These are phyloP conservation scores for Basileuterus tristriatus DNA, from an alignment of 2,797 vertebrate species.

Conservation along the genomic window DNA sequence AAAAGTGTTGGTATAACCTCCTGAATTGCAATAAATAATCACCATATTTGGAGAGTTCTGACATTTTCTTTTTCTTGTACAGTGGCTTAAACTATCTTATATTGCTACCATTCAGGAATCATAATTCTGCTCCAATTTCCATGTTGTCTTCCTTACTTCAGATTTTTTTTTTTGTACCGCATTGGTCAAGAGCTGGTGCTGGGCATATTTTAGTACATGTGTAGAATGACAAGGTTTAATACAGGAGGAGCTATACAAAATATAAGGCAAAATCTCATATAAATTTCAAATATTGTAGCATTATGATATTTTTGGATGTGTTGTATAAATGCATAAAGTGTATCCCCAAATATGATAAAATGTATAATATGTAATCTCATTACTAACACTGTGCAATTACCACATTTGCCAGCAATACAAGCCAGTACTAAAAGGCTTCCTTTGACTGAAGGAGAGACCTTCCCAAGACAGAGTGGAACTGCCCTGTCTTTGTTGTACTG, in stretches of 20 bases:
- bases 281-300: neutral
- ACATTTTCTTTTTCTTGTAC: neutral
- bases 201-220: neutral
- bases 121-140: neutral
- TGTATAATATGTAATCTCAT: neutral
- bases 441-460: neutral
- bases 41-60: neutral
- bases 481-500: neutral
- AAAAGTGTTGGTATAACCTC: neutral
- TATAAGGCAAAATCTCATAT: neutral
- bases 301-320: neutral
- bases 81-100: neutral
- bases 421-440: neutral
- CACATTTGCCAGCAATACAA: neutral
- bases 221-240: neutral
- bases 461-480: neutral
- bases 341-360: neutral
- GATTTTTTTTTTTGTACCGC: neutral
- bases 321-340: neutral
- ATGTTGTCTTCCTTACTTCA: neutral
- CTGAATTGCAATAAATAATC: slow-evolving; percentile 31
- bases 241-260: neutral
- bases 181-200: neutral
- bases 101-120: neutral
- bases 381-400: neutral